Base-by-base conservation (phyloP, 37 sponge, comb jelly and placozoan genomes). In the Aphrocallistes beatrix region DNA sequence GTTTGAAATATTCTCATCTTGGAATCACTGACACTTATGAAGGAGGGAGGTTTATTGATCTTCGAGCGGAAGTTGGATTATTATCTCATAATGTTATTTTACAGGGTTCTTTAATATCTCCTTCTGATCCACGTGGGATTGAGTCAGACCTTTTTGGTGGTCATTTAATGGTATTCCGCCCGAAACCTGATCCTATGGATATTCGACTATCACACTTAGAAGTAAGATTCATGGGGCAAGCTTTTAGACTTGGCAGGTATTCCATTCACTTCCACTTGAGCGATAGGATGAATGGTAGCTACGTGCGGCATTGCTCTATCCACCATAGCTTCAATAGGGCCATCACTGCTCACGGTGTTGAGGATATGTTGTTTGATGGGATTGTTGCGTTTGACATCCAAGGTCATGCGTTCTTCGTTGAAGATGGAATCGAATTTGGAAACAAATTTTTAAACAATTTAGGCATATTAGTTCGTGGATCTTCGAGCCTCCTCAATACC, bases 161-260 rank as follows among this genome's bases (percentile, higher is more conserved):
- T 16, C 95, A 94, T 51, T 85, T 94, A n/a, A 86, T 94, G 38
- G 47, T 94, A 17, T 92, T 92, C 38, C 84, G 94, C n/a, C 87
- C 82, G 1, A 92, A 92, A 23, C 87, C 89, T 1, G 60, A 92
- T 51, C 90, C 94, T 0, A 90, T 89, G 23, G 92, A 90, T 19
- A 86, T 94, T 51, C 90, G 94, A 38, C 89, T 94, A 82, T 91
- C 90, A 21, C 89, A 92, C 50, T 85, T 90, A 0, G 95, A 94
- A 39, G 84, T 92, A 0, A 88, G 93, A 0, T 81, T 85, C 51
- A 83, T 81, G 38, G 95, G 95, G 0, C 95, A 94, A 45, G 95
- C 95, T 28, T 94, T 94, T 85, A 87, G 95, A 37, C 92, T 94
- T 28, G 95, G 95, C n/a, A 89, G 95, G 0, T 94, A 94, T 38